Percentiles rank a stretch among this genome's conserved stretches.
These are phyloP conservation scores for Rhinogobius similis DNA, from an alignment of 2,113 vertebrate genomes.

Conservation along the genomic window DNA sequence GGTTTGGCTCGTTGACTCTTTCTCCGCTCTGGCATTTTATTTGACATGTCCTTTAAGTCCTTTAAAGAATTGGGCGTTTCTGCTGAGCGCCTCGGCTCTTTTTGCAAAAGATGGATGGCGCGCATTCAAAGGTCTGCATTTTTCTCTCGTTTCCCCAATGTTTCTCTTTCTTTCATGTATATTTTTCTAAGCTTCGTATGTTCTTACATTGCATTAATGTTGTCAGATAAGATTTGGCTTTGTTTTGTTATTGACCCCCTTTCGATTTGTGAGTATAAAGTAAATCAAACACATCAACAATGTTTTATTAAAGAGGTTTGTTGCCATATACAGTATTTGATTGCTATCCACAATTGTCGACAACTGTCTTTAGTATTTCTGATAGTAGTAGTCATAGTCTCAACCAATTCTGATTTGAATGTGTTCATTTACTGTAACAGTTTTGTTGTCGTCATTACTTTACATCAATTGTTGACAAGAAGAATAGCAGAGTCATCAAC, in stretches of 20 bases:
- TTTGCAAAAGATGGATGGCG: constrained; percentile 80
- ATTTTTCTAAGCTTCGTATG: constrained; percentile 45
- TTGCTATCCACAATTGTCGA: neutral
- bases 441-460: neutral
- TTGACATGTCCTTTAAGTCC: constrained; percentile 79
- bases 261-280: constrained; percentile 41
- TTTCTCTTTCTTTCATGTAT: constrained; percentile 15
- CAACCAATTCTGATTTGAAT: too few relatives aligned
- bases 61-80: constrained; percentile 80
- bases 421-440: neutral
- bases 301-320: constrained; percentile 58
- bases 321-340: constrained; percentile 44
- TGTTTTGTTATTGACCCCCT: constrained; percentile 55
- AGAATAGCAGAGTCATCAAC: neutral
- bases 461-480: neutral
- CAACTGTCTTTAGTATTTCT: neutral
- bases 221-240: constrained; percentile 69
- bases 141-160: constrained; percentile 38
- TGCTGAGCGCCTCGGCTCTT: constrained; percentile 76
- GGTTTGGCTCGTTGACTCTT: constrained; percentile 62
- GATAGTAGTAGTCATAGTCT: too few relatives aligned
- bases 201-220: constrained; percentile 49
- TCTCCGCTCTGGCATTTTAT: constrained; percentile 49
- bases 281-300: constrained; percentile 9
- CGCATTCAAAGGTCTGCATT: constrained; percentile 77